Conservation (phyloP, 1,140 invertebrate species). For the Drosophila busckii region DNA sequence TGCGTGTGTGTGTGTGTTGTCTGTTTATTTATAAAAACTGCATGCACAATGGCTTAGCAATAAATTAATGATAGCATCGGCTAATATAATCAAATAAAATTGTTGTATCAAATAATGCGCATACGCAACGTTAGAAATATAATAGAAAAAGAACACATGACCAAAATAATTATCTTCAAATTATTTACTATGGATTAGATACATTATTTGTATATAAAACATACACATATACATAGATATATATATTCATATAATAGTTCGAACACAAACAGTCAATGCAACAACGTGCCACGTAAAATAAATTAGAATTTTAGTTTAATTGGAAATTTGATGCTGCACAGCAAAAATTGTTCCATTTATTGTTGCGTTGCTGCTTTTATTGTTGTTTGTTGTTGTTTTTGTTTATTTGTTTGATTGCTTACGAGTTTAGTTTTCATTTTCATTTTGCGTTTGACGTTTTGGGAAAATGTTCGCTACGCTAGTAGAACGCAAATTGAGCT, state of each 20-base stretch:
- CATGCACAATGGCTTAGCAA: not conserved
- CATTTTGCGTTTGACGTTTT: not conserved
- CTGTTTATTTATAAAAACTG: not conserved
- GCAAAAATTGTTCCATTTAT: constrained; percentile 26
- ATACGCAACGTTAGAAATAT: constrained; percentile 24
- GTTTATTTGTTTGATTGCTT: not conserved
- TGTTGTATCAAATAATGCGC: constrained; percentile 5
- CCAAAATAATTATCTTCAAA: constrained; percentile 61
- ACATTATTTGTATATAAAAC: too few species aligned
- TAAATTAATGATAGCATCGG: constrained; percentile 8
- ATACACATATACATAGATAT: constrained; percentile 24
- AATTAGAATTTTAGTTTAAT: constrained; percentile 75
- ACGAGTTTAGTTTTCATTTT: constrained; percentile 2
- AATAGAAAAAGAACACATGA: constrained; percentile 33
- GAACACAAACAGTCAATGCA: not conserved
- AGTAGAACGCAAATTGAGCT: constrained; percentile 55
- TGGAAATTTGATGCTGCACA: constrained; percentile 67
- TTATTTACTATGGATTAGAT: constrained; percentile 56
- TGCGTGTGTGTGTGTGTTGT: not conserved
- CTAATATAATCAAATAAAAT: constrained; percentile 8
- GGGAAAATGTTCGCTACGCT: not conserved
- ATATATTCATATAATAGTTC: constrained; percentile 14
- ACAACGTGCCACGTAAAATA: constrained; percentile 35
- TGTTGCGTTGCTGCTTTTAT: not conserved
- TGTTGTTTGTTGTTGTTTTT: constrained; percentile 1